phyloP scores from a whole-genome alignment of 1,140 invertebrate species.

The Drosophila ficusphila region DNA sequence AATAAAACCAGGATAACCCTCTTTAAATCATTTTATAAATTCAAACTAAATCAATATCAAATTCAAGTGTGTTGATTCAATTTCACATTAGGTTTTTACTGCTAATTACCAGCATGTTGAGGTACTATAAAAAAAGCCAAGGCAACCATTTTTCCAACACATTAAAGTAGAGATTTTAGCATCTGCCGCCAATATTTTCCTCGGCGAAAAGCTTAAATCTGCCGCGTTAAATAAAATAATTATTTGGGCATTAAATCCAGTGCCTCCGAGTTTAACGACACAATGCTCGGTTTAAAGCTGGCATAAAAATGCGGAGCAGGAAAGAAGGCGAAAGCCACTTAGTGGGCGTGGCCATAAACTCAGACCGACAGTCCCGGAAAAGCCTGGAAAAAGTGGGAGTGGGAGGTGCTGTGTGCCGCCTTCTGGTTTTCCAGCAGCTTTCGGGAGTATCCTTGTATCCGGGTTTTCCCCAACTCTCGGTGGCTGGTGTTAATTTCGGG shows the following conservation, averaged over 20 bases:
- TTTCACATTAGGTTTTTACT: too few relatives aligned
- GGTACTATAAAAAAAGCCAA: not conserved
- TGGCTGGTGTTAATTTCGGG: constrained; percentile 61
- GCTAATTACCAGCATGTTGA: not conserved
- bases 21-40: too few relatives aligned
- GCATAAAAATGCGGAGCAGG: constrained; percentile 44
- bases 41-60: too few relatives aligned
- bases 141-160: not conserved
- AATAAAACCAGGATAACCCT: too few relatives aligned
- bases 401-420: constrained; percentile 4
- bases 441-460: too few relatives aligned
- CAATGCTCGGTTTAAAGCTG: constrained; percentile 57
- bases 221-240: constrained; percentile 54
- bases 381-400: constrained; percentile 6
- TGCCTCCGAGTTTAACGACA: constrained; percentile 53
- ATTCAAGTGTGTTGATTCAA: too few relatives aligned
- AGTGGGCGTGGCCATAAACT: constrained; percentile 46
- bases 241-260: constrained; percentile 59
- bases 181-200: not conserved
- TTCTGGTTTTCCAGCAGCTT: constrained; percentile 24
- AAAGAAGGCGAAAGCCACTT: constrained; percentile 35
- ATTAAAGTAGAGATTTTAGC: constrained; percentile 19
- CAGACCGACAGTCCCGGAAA: constrained; percentile 14
- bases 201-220: constrained; percentile 18
- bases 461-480: not conserved